These are phyloP conservation scores for Halisarca cf. caerulea DNA, from an alignment of 37 sponge, comb jelly and placozoan genomes.

Conservation along the genomic window DNA sequence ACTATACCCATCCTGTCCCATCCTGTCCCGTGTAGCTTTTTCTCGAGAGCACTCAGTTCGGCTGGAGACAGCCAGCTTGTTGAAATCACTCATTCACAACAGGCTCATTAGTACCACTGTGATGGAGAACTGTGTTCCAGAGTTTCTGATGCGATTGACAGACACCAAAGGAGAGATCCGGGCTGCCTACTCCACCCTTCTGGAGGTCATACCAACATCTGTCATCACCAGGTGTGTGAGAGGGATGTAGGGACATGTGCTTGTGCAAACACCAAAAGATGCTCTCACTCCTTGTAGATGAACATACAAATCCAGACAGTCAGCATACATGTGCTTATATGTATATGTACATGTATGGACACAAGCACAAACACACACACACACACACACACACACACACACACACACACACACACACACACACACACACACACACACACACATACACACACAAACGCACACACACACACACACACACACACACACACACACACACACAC, in stretches of 20 bases:
- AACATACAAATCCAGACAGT: no score
- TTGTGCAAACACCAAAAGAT: not conserved
- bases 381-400: no score
- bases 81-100: constrained; percentile 66
- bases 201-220: constrained; percentile 75
- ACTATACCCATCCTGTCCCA: not conserved
- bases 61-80: constrained; percentile 69
- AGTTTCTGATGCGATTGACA: constrained; percentile 71
- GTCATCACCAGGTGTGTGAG: constrained; percentile 64
- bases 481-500: no score
- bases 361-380: no score
- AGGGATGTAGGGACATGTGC: not conserved
- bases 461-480: no score
- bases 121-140: constrained; percentile 72
- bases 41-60: constrained; percentile 81
- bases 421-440: no score
- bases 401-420: no score
- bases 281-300: no score
- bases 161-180: constrained; percentile 84
- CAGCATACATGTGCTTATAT: no score
- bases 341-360: no score
- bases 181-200: constrained; percentile 82
- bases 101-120: constrained; percentile 52
- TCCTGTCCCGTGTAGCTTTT: constrained; percentile 63
- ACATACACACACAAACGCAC: no score